Base-by-base conservation (phyloP, 2,113 vertebrate genomes). In the Dipodomys spectabilis region DNA sequence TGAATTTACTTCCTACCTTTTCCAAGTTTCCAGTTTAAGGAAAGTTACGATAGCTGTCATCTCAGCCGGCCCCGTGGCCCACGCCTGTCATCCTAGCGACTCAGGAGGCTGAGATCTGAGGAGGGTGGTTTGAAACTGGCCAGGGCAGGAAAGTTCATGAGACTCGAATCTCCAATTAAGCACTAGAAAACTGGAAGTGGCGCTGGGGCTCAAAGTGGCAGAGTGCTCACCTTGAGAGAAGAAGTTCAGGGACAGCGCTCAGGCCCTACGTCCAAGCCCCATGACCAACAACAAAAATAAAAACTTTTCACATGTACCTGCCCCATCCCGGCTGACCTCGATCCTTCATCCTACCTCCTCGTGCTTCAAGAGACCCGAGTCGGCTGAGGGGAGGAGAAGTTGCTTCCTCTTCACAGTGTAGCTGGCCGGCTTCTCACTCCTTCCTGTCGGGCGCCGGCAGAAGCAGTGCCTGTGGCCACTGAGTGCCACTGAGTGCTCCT, bases 331-430 rank as follows among this genome's bases (percentile, higher is more conserved):
- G 7, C 0, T 75, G 3, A 30, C 15, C 2, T 10, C 67, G 80
- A 0, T 0, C 27, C 2, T 1, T 2, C 68, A 18, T 62, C 97
- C 95, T 97, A 98, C 98, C 98, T 98, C 90, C 39, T 25, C 81
- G 60, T 78, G 91, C 67, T 91, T n/a, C 65, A 82, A 88, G 92
- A 86, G 16, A 12, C 0, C 0, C 1, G 39, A 93, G 18, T 19
- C 18, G 7, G 53, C 74, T 94, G 86, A 67, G 89, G 72, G 90
- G 84, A 94, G n/a, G 69, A 97, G 62, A 77, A 94, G 78, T 77
- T 30, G 75, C 2, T 78, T 57, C 82, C 23, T 83, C 83, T 95
- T 32, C 18, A 85, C 77, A 91, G 93, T 97, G 84, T 74, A 71
- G 82, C 64, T 62, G 45, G 86, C 93, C 86, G 22, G 74, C 45